Evolutionary conservation across 2,888 invertebrate genomes (phyloP), one percentile per base, ranked within the genome.

Genomic region (Halictus ligatus): DNA sequence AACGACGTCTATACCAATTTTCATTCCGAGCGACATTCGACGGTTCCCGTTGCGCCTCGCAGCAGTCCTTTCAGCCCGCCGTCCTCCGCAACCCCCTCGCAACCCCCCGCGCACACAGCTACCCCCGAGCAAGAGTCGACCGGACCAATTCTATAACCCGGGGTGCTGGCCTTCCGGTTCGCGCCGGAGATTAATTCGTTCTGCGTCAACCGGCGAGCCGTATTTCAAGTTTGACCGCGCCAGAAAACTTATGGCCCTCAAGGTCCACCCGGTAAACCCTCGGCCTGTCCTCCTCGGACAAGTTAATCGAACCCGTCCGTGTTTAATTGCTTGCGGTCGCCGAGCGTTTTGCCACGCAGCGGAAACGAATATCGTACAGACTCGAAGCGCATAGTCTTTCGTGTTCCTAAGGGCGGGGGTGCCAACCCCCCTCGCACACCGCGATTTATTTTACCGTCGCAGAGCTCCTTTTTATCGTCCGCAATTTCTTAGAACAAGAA

Each of bases 1-100:
- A 92, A 84, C 90, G 92, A 92, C 92, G 91, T 92, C 91, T 91
- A 91, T 91, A 89, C 88, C 90, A 92, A 93, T 92, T 93, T 93
- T 91, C 92, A 92, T 91, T 91, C 89, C 80, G 75, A 85, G 75
- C 89, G 91, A 91, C 89, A 92, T 91, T 92, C 89, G 92, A 92
- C 91, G 86, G 86, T 90, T 90, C 84, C 82, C 87, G 87, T 88
- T 89, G 88, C 88, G 83, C 83, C 83, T 75, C 54, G 75, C 72
- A 78, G 75, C 72, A 78, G 77, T 84, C 71, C 81, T 86, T 84
- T 85, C 89, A 73, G 48, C 60, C 78, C 67, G 78, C 60, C 75
- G n/a, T 48, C 54, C 86, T 21, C 58, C 43, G 10, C 54, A 54
- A 21, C 46, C n/a, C 43, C 64, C 35, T 15, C 73, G 18, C 2